Evolutionary conservation across 2,888 invertebrate species (phyloP).

Genomic region (Anoplius nigerrimus): DNA sequence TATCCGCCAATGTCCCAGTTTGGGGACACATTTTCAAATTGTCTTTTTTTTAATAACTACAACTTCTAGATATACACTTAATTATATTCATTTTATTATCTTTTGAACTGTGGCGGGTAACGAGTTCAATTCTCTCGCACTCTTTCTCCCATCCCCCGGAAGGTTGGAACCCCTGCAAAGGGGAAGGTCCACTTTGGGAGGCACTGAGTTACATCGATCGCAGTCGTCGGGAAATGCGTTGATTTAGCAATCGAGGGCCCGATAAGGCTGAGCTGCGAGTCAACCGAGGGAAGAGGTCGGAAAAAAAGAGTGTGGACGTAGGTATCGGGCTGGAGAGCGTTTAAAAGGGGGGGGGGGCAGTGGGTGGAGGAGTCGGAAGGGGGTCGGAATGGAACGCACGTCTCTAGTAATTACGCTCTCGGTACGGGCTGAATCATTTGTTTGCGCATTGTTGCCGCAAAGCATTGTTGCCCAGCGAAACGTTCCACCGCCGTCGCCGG

Average conservation of each 20-base stretch:
- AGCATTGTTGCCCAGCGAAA: constrained; percentile 65
- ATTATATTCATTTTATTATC: too few species aligned
- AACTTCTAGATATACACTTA: too few species aligned
- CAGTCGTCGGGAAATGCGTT: constrained; percentile 59
- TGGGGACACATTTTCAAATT: too few species aligned
- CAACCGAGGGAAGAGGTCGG: constrained; percentile 27
- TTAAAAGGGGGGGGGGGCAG: neutral
- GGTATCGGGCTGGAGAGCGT: constrained; percentile 15
- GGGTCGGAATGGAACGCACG: constrained; percentile 35
- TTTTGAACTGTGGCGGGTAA: too few species aligned
- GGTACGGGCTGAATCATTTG: constrained; percentile 69
- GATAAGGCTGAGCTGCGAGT: constrained; percentile 21
- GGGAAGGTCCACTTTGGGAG: too few species aligned
- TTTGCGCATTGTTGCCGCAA: constrained; percentile 69
- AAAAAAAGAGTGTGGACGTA: constrained; percentile 26
- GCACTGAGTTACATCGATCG: constrained; percentile 60
- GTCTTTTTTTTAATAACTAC: too few species aligned
- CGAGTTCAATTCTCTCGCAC: too few species aligned
- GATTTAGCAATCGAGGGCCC: constrained; percentile 59
- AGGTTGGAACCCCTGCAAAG: too few species aligned
- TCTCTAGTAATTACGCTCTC: constrained; percentile 66
- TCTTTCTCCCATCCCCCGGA: too few species aligned
- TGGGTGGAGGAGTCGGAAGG: constrained; percentile 16
- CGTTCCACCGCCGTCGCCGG: constrained; percentile 52
- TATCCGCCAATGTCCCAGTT: too few species aligned